phyloP scores from a whole-genome alignment of 2,797 vertebrate species.

The Coregonus suidteri region DNA sequence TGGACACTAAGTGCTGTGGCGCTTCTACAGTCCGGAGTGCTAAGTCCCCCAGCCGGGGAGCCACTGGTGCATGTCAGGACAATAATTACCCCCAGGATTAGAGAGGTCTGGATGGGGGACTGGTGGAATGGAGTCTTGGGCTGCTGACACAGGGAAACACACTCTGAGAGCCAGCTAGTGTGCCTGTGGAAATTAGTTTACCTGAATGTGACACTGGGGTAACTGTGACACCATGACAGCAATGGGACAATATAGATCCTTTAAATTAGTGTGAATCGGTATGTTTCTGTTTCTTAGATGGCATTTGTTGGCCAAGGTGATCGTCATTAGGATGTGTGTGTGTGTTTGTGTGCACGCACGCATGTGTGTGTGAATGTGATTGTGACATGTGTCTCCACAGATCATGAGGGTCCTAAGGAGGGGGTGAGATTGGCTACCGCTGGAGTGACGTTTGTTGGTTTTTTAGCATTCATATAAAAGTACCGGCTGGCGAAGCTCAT shows the following conservation, averaged over 20 bases:
- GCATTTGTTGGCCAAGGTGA: too few relatives aligned
- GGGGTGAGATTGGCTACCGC: not conserved
- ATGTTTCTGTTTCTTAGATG: too few relatives aligned
- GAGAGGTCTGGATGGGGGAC: constrained; percentile 1
- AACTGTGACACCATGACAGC: not conserved
- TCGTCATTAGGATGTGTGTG: not conserved
- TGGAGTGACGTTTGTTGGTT: not conserved
- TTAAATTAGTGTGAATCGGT: not conserved
- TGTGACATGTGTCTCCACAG: not conserved
- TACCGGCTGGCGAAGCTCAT: not conserved
- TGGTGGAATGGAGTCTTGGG: not conserved
- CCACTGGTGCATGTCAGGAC: constrained; percentile 3
- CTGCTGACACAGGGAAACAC: not conserved
- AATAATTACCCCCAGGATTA: not conserved
- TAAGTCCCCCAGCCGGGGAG: too few relatives aligned
- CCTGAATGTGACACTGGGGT: not conserved
- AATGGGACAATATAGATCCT: not conserved
- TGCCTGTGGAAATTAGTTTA: not conserved
- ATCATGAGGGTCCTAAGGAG: not conserved
- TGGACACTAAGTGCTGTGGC: not conserved
- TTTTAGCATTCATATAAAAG: not conserved
- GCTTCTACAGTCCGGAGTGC: not conserved
- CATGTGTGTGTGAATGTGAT: not conserved
- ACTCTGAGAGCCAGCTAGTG: not conserved
- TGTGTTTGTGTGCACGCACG: constrained; percentile 1